phyloP scores from a whole-genome alignment of 2,113 vertebrate species.

The Albula goreensis region DNA sequence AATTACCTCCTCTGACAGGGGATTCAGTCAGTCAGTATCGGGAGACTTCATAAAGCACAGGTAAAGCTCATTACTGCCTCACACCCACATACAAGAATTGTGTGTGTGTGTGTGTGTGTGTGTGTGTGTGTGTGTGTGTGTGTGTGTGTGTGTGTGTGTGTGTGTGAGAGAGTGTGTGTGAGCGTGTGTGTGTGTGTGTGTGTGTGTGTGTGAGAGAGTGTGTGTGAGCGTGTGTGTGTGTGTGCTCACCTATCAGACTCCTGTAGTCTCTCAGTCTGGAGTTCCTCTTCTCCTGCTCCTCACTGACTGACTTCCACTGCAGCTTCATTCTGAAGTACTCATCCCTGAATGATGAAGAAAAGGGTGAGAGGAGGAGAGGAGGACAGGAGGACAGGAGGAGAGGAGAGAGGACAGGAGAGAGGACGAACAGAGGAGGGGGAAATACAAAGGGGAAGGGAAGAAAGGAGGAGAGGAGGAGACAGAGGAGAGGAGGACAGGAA shows the following conservation, averaged over 20 bases:
- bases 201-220: no score
- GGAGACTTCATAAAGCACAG: neutral
- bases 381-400: neutral
- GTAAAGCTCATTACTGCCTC: neutral
- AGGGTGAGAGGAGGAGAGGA: neutral
- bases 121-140: neutral
- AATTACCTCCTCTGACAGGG: neutral
- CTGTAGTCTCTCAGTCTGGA: slow-evolving; percentile 88
- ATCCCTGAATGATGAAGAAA: slow-evolving; percentile 66
- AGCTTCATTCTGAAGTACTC: slow-evolving; percentile 98
- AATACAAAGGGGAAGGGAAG: no score
- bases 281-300: slow-evolving; percentile 94
- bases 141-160: no score
- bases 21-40: neutral
- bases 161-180: no score
- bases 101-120: neutral
- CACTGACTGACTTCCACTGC: slow-evolving; percentile 95
- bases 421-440: no score
- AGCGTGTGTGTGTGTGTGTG: no score
- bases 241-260: slow-evolving; percentile 81
- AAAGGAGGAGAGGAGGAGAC: no score
- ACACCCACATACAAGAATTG: neutral
- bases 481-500: no score
- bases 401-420: no score
- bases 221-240: no score